Evolutionary conservation across 2,797 vertebrate species (phyloP).

Genomic region (Tarsius wallacei): DNA sequence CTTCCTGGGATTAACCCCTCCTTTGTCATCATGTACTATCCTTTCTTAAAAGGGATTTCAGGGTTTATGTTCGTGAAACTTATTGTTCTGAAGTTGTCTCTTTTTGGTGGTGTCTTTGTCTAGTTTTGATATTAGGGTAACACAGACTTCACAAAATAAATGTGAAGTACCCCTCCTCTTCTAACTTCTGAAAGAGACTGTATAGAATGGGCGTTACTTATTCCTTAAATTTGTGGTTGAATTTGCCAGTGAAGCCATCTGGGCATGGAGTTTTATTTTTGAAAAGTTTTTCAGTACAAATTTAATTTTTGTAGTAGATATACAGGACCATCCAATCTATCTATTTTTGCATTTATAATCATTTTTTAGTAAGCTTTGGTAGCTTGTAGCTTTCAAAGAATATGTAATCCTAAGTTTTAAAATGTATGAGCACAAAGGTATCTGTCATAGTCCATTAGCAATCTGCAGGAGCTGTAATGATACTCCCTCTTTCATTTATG

Average conservation of each 20-base stretch:
- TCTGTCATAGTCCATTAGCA: not conserved
- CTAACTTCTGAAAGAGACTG: not conserved
- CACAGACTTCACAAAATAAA: not conserved
- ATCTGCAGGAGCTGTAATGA: not conserved
- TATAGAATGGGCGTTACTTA: not conserved
- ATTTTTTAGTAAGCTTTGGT: not conserved
- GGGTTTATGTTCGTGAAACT: fast-evolving
- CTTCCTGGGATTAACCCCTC: not conserved
- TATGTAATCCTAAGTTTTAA: not conserved
- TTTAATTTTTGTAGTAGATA: not conserved
- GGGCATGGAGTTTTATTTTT: not conserved
- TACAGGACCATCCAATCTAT: too few relatives aligned
- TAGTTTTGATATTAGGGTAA: not conserved
- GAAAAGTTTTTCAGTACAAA: not conserved
- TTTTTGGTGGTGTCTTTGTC: not conserved
- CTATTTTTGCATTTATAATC: too few relatives aligned
- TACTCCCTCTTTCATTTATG: not conserved
- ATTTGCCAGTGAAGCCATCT: not conserved
- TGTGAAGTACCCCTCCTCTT: not conserved
- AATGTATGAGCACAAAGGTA: not conserved
- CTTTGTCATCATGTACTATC: too few relatives aligned
- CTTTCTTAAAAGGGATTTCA: not conserved
- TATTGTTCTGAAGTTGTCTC: not conserved
- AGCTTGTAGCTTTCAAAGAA: too few relatives aligned
- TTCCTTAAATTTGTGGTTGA: not conserved